Percentiles rank a stretch among this genome's conserved stretches.
These are phyloP conservation scores for Anoplius nigerrimus DNA, from an alignment of 2,888 invertebrate genomes.

Conservation along the genomic window DNA sequence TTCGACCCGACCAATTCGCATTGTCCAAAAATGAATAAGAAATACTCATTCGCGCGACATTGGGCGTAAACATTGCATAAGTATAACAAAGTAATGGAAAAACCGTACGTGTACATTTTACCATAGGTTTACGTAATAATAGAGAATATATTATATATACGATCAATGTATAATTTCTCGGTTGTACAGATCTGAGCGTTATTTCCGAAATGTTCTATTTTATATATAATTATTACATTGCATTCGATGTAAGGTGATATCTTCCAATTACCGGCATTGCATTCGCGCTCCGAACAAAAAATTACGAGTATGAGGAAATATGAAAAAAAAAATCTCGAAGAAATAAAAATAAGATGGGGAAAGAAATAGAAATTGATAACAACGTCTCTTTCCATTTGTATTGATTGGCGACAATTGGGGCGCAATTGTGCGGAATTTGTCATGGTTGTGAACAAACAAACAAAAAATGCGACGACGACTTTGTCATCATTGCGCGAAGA, in stretches of 20 bases:
- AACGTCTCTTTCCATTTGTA: neutral
- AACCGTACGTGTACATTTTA: slow-evolving; percentile 47
- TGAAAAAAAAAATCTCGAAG: slow-evolving; percentile 16
- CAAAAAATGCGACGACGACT: too few relatives aligned
- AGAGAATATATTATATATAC: slow-evolving; percentile 49
- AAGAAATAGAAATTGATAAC: too few relatives aligned
- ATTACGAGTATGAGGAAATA: slow-evolving; percentile 26
- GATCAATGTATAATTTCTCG: slow-evolving; percentile 57
- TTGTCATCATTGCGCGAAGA: neutral
- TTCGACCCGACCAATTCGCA: too few relatives aligned
- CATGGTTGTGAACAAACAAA: neutral
- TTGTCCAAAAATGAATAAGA: slow-evolving; percentile 24
- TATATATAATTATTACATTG: slow-evolving; percentile 63
- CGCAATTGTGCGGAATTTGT: neutral
- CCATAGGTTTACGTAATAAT: slow-evolving; percentile 38
- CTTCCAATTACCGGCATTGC: slow-evolving; percentile 57
- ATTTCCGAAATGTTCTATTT: slow-evolving; percentile 65
- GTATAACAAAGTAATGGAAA: slow-evolving; percentile 34
- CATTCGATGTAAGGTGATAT: slow-evolving; percentile 53
- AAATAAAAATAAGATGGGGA: neutral
- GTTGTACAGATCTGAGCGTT: slow-evolving; percentile 66
- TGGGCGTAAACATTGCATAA: slow-evolving; percentile 37
- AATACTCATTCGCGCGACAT: slow-evolving; percentile 43
- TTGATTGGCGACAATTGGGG: neutral
- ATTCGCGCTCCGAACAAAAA: slow-evolving; percentile 29